Evolutionary conservation across 2,888 invertebrate species (phyloP), one percentile per base, ranked within the genome.

Genomic region (Hyposoter didymator): DNA sequence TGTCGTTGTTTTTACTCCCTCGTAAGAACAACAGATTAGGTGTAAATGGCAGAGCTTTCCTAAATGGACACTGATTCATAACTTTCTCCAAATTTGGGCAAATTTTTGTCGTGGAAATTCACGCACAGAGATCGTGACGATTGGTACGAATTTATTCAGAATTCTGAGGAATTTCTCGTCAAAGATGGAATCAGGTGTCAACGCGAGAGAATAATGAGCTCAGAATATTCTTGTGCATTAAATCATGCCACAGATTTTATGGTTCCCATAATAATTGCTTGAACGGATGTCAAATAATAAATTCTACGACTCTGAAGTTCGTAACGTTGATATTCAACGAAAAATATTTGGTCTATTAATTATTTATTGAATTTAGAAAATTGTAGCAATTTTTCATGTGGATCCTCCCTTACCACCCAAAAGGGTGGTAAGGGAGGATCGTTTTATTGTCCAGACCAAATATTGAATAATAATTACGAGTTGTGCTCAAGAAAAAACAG

Each of bases 11-110:
- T 70, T 52, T 84, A 19, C 64, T 66, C 52, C 70, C n/a, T 45
- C 80, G 70, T 78, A 82, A 87, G 62, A 85, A 76, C 67, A 75
- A 43, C 52, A 81, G 75, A 87, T 87, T 88, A 83, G 82, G 80
- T 87, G 87, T 70, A 85, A 88, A 88, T 82, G 78, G 78, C 67
- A 52, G 28, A 43, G 62, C 49, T 84, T 76, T 76, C 67, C 49
- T 80, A 49, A 49, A 69, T 17, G 43, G 35, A 28, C 22, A 66
- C 28, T 52, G 66, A 79, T 66, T 19, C 43, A 3, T 66, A 35
- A 17, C n/a, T 62, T 47, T 28, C 62, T 72, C 55, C 47, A 7
- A 22, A 8, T 19, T 43, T 22, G 12, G 14, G 12, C 22, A 43
- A 47, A 7, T 8, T 28, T 47, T 45, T 45, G 28, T 17, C 39